phyloP scores from a whole-genome alignment of 2,113 vertebrate genomes.

The human region GRCh38 chr14:36656501-36657000 shows the following conservation, averaged over 20 bases:
- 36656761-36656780: neutral
- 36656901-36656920: neutral
- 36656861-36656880: neutral
- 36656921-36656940: accelerated
- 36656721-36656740: slow-evolving; percentile 7
- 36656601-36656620: neutral
- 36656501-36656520: neutral
- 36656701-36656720: neutral
- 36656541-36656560: too few species aligned
- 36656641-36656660: neutral
- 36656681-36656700: neutral
- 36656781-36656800: neutral
- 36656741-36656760: neutral
- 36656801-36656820: neutral
- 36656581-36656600: neutral
- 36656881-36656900: neutral
- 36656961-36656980: neutral
- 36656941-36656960: neutral
- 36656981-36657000: neutral
- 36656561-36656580: neutral
- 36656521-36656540: neutral
- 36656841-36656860: neutral
- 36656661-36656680: neutral
- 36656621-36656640: neutral
- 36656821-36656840: neutral